Base-by-base conservation (phyloP, 1,140 invertebrate genomes). In the Zaprionus africanus region DNA sequence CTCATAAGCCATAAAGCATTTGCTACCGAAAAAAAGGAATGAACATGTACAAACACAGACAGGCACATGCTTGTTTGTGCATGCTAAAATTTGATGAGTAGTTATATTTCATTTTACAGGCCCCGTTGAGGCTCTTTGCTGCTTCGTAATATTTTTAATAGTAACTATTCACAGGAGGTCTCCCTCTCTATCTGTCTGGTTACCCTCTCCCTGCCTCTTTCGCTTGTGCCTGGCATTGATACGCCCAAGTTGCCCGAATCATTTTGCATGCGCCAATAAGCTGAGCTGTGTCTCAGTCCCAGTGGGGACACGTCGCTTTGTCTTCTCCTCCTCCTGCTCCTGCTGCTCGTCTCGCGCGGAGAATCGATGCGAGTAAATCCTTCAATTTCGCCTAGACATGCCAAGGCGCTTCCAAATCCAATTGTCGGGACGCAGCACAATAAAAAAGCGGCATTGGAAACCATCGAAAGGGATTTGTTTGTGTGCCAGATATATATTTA, bases 381-480 rank as follows among this genome's bases (percentile, higher is more conserved):
- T 58, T 77, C 69, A 77, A 73, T 77, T 73, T 77, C 57, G 58
- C 63, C 43, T 58, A 57, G 66, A 58, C 22, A 61, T 74, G 71
- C 38, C 73, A 70, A 76, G 66, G 51, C 69, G 69, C 57, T 62
- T 15, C 41, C 71, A 77, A 67, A 77, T 73, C 69, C 75, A 76
- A 88, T 88, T 88, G 84, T 84, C 85, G 78, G 67, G 54, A 66
- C 51, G 60, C 34, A 56, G 34, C 24, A 65, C 63, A 65, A 65
- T 65, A 68, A 66, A 79, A 46, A 68, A 74, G 56, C 24, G 66
- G 36, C 63, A 72, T 78, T 53, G 64, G 59, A 82, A 82, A 62
- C 83, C 82, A 87, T 77, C 63, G 83, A 86, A 86, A 84, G 67
- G 81, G 84, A 88, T 88, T 88, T 90, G 75, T 88, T 87, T 88